phyloP scores from a whole-genome alignment of 2,113 vertebrate species.

The Equus przewalskii region DNA sequence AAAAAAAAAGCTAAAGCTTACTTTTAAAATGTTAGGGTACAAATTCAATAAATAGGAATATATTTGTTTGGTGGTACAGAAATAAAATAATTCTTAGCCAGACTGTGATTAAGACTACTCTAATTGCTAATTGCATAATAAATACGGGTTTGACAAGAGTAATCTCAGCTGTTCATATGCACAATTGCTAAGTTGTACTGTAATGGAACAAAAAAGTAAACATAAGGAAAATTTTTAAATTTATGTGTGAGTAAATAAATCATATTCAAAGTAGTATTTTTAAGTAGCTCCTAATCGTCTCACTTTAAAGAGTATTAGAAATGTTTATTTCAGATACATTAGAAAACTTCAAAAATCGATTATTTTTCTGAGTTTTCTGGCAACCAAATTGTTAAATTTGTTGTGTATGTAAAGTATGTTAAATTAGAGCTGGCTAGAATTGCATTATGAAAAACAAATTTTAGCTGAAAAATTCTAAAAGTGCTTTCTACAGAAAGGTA shows the following conservation, averaged over 20 bases:
- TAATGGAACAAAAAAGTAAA: neutral
- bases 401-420: neutral
- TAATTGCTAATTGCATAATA: constrained; percentile 47
- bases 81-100: constrained; percentile 46
- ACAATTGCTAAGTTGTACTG: neutral
- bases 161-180: neutral
- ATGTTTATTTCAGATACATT: neutral
- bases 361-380: constrained; percentile 33
- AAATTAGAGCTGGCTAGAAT: neutral
- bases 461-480: neutral
- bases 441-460: constrained; percentile 47
- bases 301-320: constrained; percentile 38
- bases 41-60: constrained; percentile 7
- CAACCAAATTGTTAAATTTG: constrained; percentile 21
- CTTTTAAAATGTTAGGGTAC: neutral
- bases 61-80: constrained; percentile 53
- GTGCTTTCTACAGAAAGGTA: neutral
- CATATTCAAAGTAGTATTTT: constrained; percentile 46
- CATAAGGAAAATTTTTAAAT: neutral
- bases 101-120: neutral
- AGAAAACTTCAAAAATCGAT: constrained; percentile 39
- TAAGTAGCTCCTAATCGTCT: neutral
- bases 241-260: neutral
- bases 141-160: constrained; percentile 28
- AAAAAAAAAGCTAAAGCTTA: neutral